These are phyloP conservation scores for Tetrao urogallus DNA, from an alignment of 2,113 vertebrate genomes.

Conservation along the genomic window DNA sequence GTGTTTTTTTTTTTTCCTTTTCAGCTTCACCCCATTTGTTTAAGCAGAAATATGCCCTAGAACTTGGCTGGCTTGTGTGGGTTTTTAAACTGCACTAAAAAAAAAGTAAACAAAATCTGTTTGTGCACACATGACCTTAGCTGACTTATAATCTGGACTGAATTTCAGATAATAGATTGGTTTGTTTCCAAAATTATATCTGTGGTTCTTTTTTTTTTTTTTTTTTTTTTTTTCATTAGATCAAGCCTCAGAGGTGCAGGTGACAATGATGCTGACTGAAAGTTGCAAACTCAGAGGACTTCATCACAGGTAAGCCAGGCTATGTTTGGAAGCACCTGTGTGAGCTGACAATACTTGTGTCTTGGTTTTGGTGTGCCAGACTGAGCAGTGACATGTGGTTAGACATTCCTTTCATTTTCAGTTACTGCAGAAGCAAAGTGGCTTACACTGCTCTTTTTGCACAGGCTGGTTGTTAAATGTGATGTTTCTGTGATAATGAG, in stretches of 20 bases:
- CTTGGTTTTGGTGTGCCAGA: background rate
- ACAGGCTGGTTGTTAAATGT: background rate
- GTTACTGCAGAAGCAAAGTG: background rate
- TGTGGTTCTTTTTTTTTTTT: background rate
- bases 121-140: background rate
- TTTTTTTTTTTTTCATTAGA: slow-evolving; percentile 75
- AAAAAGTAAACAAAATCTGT: slow-evolving; percentile 11
- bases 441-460: background rate
- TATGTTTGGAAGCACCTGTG: background rate
- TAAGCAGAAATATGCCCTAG: background rate
- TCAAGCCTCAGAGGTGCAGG: slow-evolving; percentile 96
- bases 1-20: background rate
- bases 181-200: background rate
- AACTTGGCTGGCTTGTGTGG: background rate
- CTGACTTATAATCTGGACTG: background rate
- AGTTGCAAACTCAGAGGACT: slow-evolving; percentile 97
- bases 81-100: background rate
- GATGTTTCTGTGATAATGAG: background rate
- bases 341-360: background rate
- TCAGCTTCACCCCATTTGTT: background rate
- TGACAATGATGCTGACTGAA: slow-evolving; percentile 99
- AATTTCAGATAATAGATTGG: background rate
- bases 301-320: slow-evolving; percentile 90
- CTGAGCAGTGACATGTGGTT: background rate
- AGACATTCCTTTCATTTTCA: background rate